Evolutionary conservation across 2,113 vertebrate genomes (phyloP).

Genomic region (Butorides virescens): DNA sequence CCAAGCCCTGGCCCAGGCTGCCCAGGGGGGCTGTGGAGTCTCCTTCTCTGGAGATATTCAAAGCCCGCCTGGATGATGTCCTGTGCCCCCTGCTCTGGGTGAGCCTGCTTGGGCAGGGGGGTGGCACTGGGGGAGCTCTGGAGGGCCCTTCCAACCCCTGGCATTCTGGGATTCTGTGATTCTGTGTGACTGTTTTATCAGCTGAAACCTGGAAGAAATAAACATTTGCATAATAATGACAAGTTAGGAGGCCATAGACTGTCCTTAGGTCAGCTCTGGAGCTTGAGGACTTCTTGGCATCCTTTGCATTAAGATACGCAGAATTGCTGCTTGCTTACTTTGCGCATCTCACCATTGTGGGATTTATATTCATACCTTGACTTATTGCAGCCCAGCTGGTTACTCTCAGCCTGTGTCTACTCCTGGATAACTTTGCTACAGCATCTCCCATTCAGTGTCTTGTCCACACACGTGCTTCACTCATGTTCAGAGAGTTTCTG

Average conservation of each 20-base stretch:
- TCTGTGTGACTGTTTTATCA: background rate
- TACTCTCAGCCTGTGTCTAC: background rate
- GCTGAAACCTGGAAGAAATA: background rate
- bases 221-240: background rate
- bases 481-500: background rate
- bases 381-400: background rate
- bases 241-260: background rate
- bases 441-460: background rate
- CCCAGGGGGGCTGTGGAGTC: no score
- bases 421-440: background rate
- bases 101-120: no score
- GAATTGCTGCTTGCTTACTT: background rate
- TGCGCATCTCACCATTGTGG: rapidly evolving
- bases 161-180: no score
- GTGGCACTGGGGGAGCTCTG: no score
- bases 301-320: background rate
- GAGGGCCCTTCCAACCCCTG: no score
- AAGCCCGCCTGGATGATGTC: no score
- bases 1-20: no score
- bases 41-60: no score
- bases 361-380: background rate
- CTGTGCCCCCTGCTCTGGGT: no score
- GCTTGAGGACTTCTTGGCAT: background rate
- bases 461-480: rapidly evolving
- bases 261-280: background rate